Conservation (phyloP, 1,140 invertebrate genomes). For the Homalodisca vitripennis region DNA sequence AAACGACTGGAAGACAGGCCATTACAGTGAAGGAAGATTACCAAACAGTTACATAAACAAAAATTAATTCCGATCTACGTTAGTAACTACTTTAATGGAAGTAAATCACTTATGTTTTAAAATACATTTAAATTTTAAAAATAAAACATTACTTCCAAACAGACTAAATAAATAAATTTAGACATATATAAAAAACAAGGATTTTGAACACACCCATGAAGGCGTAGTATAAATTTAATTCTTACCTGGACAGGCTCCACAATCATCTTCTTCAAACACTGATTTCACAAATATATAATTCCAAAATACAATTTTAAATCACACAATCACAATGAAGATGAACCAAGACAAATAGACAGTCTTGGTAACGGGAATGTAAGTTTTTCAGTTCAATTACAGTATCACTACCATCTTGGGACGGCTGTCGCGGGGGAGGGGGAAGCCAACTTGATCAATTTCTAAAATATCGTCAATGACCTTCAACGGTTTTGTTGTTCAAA, state of each 20-base stretch:
- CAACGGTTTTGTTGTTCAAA: no score
- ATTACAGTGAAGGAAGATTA: neutral
- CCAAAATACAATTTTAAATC: neutral
- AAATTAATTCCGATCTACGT: neutral
- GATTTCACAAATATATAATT: neutral
- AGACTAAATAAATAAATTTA: neutral
- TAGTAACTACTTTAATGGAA: neutral
- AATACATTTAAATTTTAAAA: neutral
- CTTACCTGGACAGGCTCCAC: constrained; percentile 23
- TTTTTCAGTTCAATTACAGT: neutral
- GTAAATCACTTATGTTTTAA: neutral
- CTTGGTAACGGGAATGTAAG: neutral
- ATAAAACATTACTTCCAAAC: neutral
- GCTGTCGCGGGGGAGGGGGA: neutral
- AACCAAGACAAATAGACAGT: neutral
- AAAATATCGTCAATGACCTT: constrained; percentile 19
- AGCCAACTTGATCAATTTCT: constrained; percentile 7
- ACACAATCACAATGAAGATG: neutral
- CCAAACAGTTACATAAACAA: neutral
- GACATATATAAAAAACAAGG: neutral
- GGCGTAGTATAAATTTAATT: neutral
- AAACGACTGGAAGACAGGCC: no score
- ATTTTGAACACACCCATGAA: constrained; percentile 15
- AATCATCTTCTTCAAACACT: neutral
- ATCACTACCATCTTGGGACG: constrained; percentile 11